A percentile compares a stretch with the other conserved stretches of the same genome.
These are phyloP conservation scores for Chloromyia formosa DNA, from an alignment of 2,888 invertebrate species.

Conservation along the genomic window DNA sequence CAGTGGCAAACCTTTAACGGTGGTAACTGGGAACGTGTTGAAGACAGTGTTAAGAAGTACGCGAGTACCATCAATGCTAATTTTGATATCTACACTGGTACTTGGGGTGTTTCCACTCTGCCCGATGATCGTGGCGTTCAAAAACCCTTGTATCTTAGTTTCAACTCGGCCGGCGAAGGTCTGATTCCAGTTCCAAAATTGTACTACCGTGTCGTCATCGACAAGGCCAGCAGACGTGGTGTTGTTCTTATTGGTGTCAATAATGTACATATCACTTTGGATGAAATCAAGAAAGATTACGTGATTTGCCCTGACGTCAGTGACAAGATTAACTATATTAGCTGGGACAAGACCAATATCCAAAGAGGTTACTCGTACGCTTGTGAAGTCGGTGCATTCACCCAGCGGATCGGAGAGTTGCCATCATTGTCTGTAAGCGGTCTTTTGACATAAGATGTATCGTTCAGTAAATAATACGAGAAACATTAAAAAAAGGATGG, in stretches of 20 bases:
- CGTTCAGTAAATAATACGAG: too few species aligned
- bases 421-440: constrained; percentile 30
- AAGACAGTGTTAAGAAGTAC: constrained; percentile 64
- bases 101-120: constrained; percentile 67
- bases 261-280: constrained; percentile 58
- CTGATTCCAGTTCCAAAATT: constrained; percentile 67
- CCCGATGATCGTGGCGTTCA: constrained; percentile 62
- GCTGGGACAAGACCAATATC: constrained; percentile 57
- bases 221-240: constrained; percentile 63
- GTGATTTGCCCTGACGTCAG: constrained; percentile 65
- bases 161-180: constrained; percentile 58
- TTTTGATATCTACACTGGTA: constrained; percentile 68
- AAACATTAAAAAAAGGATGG: too few species aligned
- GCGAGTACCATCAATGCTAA: constrained; percentile 59
- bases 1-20: constrained; percentile 70
- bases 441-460: constrained; percentile 19
- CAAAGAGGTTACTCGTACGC: constrained; percentile 59
- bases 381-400: constrained; percentile 57
- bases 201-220: constrained; percentile 70
- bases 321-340: constrained; percentile 65
- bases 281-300: constrained; percentile 57
- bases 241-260: constrained; percentile 67
- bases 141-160: constrained; percentile 60
- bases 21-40: constrained; percentile 68
- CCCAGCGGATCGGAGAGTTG: constrained; percentile 16